A percentile compares a stretch with the other conserved stretches of the same genome.
Evolutionary conservation across 2,113 vertebrate species (phyloP).

Genomic region (Bubo blakistoni): DNA sequence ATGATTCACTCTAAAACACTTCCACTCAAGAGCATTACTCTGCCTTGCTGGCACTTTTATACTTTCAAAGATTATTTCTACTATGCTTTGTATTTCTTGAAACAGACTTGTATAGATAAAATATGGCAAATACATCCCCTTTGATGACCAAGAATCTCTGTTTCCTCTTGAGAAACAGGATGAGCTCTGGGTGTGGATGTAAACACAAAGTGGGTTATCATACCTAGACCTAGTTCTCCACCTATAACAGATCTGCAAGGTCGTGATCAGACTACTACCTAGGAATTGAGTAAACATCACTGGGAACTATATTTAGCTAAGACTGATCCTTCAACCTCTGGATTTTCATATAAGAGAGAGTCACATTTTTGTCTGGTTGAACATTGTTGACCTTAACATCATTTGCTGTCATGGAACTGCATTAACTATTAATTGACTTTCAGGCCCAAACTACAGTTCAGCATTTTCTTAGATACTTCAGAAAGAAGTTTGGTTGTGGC

Average conservation of each 20-base stretch:
- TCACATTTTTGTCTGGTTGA: neutral
- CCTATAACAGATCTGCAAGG: neutral
- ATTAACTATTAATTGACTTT: constrained; percentile 7
- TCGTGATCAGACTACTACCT: neutral
- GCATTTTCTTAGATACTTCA: neutral
- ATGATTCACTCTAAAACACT: constrained; percentile 19
- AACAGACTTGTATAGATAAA: neutral
- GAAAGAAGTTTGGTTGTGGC: neutral
- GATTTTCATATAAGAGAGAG: neutral
- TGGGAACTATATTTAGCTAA: neutral
- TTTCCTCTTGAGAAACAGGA: neutral
- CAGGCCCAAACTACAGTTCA: neutral
- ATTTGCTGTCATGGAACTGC: neutral
- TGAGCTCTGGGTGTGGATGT: neutral
- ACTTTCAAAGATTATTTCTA: neutral
- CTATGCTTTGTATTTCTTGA: neutral
- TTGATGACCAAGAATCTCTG: neutral
- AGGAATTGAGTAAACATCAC: neutral
- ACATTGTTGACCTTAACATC: neutral
- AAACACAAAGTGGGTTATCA: neutral
- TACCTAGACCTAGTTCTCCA: neutral
- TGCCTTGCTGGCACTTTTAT: neutral
- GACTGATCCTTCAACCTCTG: neutral
- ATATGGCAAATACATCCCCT: neutral
- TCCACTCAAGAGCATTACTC: neutral